Percentiles rank a stretch among this genome's conserved stretches.
Evolutionary conservation across 1,140 invertebrate genomes (phyloP).

Genomic region (Drosophila kohkoa): DNA sequence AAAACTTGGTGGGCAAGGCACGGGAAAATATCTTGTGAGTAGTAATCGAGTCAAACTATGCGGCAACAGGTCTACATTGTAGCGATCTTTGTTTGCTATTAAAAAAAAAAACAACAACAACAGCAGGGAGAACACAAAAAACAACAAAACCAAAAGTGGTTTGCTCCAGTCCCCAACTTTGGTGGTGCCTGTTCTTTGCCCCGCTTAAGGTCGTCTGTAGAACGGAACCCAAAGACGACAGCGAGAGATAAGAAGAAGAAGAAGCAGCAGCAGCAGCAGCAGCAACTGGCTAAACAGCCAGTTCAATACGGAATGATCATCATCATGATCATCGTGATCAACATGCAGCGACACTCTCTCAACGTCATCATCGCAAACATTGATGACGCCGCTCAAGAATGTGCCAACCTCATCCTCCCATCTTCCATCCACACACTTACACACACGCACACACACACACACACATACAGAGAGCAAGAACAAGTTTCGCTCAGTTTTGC

Average conservation of each 20-base stretch:
- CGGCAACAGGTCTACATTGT: conserved; percentile 68
- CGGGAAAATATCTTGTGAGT: conserved; percentile 36
- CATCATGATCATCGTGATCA: conserved; percentile 43
- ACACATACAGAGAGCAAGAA: conserved; percentile 26
- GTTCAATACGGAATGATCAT: conserved; percentile 46
- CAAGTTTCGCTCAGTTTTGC: conserved; percentile 44
- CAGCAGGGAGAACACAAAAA: neutral
- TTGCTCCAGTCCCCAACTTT: conserved; percentile 78
- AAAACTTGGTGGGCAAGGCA: conserved; percentile 51
- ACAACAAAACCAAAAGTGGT: conserved; percentile 56
- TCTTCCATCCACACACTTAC: neutral
- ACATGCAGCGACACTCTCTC: conserved; percentile 26
- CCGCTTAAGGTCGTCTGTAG: conserved; percentile 80
- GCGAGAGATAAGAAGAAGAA: conserved; percentile 38
- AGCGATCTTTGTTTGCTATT: conserved; percentile 20
- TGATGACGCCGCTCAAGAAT: conserved; percentile 75
- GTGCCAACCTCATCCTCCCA: conserved; percentile 27
- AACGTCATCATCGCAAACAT: conserved; percentile 59
- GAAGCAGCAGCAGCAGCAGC: neutral
- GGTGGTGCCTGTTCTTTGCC: conserved; percentile 41
- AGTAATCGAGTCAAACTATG: conserved; percentile 56
- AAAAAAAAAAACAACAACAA: conserved; percentile 31
- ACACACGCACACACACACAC: neutral
- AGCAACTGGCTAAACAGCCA: conserved; percentile 50
- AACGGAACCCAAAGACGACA: conserved; percentile 66